Base-by-base conservation (phyloP, 2,797 vertebrate genomes). In the Smutsia gigantea region DNA sequence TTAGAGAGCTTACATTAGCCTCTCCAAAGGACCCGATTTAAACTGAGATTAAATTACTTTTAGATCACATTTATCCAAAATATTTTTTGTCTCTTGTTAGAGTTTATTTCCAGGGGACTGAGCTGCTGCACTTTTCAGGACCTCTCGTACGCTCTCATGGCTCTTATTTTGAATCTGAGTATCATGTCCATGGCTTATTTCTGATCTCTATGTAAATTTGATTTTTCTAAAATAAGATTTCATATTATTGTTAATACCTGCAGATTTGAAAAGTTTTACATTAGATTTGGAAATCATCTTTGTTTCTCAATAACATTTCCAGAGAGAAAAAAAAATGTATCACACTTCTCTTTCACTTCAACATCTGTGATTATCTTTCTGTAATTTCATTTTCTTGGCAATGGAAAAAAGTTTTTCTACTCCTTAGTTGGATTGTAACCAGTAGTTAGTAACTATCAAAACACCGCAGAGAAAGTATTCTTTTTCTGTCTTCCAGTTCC, bases 221-320 rank as follows among this genome's bases (percentile, higher is more conserved):
- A 61, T 92, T 69, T 95, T 97, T 95, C 64, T 84, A 90, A 77
- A 77, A 64, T 90, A 74, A 84, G 59, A 64, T 92, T 87, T 96
- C 21, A 31, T n/a, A 95, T 83, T 87, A 64, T 31, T 18, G 0
- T 77, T 71, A 77, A 79, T 72, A 51, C 18, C 68, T 87, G 7
- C 7, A 85, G 39, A 93, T 68, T 74, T 93, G 11, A 51, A 93
- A 94, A 85, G 7, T 64, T 95, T 87, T 93, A 81, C 51, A 63
- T 85, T 90, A 66, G 69, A 69, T 87, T 93, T 96, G n/a, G 39
- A 94, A 90, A 71, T 63, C 53, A 79, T 19, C 25, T 5, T 81
- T 92, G 8, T 1, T 88, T 94, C 59, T 91, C 42, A 94, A 61
- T 69, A 78, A 83, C 59, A 61, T 93, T 94, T 94, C 31, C 61